phyloP scores from a whole-genome alignment of 2,888 invertebrate species.

The Macrophya annulata region DNA sequence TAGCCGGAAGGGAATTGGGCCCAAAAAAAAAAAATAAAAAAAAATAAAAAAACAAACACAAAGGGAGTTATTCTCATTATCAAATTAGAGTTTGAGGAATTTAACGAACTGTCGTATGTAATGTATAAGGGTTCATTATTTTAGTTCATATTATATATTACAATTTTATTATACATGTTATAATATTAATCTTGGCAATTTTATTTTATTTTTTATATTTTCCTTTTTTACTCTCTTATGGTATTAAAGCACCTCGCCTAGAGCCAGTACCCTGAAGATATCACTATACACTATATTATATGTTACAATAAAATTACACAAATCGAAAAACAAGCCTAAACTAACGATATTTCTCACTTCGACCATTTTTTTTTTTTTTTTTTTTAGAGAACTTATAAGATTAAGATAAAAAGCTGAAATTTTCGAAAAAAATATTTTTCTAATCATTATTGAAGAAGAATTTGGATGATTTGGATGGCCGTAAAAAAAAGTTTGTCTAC shows the following conservation, averaged over 20 bases:
- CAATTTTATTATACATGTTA: slow-evolving; percentile 30
- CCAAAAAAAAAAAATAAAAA: neutral
- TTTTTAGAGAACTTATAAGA: too few relatives aligned
- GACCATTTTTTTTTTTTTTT: neutral
- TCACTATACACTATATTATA: slow-evolving; percentile 55
- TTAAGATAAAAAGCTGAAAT: too few relatives aligned
- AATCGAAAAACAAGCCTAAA: neutral
- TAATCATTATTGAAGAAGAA: too few relatives aligned
- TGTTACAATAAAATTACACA: slow-evolving; percentile 58
- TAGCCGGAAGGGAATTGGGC: neutral
- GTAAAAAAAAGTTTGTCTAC: too few relatives aligned
- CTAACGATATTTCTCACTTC: neutral
- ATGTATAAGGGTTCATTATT: neutral
- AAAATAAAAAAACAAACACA: neutral
- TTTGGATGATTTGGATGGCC: too few relatives aligned
- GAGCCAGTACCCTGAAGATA: slow-evolving; percentile 25
- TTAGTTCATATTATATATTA: slow-evolving; percentile 32
- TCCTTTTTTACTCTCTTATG: neutral
- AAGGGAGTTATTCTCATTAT: neutral
- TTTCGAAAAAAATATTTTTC: too few relatives aligned
- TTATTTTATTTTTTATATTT: neutral
- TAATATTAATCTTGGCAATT: slow-evolving; percentile 18
- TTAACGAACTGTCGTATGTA: neutral
- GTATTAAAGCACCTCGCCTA: slow-evolving; percentile 49
- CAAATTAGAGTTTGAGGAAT: neutral